Percentiles rank a stretch among this genome's conserved stretches.
These are phyloP conservation scores for Drosophila biarmipes DNA, from an alignment of 1,140 invertebrate species.

Conservation along the genomic window DNA sequence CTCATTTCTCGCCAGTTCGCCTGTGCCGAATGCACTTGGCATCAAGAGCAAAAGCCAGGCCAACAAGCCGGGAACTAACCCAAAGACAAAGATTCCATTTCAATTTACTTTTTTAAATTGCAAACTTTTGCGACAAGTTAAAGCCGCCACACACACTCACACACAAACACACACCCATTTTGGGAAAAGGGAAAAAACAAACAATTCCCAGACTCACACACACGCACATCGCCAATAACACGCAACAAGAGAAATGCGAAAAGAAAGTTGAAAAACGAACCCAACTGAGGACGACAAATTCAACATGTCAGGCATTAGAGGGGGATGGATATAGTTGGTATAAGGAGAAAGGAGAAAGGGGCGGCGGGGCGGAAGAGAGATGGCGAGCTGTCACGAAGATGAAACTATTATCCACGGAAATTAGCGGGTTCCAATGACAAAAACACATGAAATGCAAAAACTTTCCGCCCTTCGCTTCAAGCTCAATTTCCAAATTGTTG, in stretches of 20 bases:
- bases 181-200: conserved; percentile 37
- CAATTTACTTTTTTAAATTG: conserved; percentile 58
- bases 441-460: conserved; percentile 76
- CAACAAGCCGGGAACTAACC: conserved; percentile 9
- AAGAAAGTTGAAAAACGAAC: conserved; percentile 56
- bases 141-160: conserved; percentile 43
- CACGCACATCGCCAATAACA: conserved; percentile 64
- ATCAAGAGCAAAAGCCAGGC: conserved; percentile 11
- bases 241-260: conserved; percentile 67
- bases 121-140: conserved; percentile 65
- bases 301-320: conserved; percentile 64
- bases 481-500: conserved; percentile 76
- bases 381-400: conserved; percentile 62
- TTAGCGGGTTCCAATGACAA: conserved; percentile 72
- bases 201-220: conserved; percentile 19
- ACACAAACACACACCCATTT: background rate
- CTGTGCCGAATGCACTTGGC: conserved; percentile 42
- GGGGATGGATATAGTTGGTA: conserved; percentile 1
- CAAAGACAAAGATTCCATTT: conserved; percentile 54
- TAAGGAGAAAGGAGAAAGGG: background rate
- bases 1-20: conserved; percentile 58
- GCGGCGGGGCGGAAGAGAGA: background rate
- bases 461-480: conserved; percentile 59
- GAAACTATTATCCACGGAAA: conserved; percentile 80
- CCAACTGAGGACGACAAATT: conserved; percentile 66